A percentile compares a stretch with the other conserved stretches of the same genome.
Evolutionary conservation across 2,888 invertebrate species (phyloP).

Genomic region (Rugalucina vietnamica): DNA sequence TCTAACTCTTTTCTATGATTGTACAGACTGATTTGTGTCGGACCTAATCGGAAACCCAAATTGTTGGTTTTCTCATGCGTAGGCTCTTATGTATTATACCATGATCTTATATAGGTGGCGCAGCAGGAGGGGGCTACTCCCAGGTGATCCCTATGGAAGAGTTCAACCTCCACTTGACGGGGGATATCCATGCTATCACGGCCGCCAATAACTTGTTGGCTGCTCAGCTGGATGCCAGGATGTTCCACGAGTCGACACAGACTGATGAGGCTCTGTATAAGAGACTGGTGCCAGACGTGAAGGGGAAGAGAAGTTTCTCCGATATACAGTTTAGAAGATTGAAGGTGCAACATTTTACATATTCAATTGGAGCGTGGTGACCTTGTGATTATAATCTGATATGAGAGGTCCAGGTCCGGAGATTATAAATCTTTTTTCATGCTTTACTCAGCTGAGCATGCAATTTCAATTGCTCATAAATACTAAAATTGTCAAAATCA

Average conservation of each 20-base stretch:
- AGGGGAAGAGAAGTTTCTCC: constrained; percentile 93
- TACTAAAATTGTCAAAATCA: no score
- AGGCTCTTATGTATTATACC: no score
- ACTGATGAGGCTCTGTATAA: constrained; percentile 92
- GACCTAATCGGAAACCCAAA: no score
- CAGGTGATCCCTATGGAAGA: constrained; percentile 99
- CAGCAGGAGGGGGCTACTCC: constrained; percentile 99
- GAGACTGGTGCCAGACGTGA: constrained; percentile 93
- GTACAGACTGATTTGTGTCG: no score
- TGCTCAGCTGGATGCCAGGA: constrained; percentile 97
- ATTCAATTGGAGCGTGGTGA: background rate
- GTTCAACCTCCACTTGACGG: constrained; percentile 98
- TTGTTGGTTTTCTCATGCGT: no score
- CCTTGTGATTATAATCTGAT: background rate
- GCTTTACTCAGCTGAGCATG: no score
- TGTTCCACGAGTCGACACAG: constrained; percentile 98
- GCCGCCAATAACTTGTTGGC: constrained; percentile 99
- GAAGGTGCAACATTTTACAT: constrained; percentile 75
- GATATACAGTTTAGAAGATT: constrained; percentile 91
- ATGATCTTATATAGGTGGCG: constrained; percentile 92
- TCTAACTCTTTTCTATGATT: no score
- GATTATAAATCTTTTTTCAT: no score
- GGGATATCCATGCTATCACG: constrained; percentile 99
- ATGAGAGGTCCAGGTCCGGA: no score
- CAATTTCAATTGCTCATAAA: no score